Evolutionary conservation across 2,113 vertebrate species (phyloP), one percentile per base, ranked within the genome.

Genomic region (Neogale vison): DNA sequence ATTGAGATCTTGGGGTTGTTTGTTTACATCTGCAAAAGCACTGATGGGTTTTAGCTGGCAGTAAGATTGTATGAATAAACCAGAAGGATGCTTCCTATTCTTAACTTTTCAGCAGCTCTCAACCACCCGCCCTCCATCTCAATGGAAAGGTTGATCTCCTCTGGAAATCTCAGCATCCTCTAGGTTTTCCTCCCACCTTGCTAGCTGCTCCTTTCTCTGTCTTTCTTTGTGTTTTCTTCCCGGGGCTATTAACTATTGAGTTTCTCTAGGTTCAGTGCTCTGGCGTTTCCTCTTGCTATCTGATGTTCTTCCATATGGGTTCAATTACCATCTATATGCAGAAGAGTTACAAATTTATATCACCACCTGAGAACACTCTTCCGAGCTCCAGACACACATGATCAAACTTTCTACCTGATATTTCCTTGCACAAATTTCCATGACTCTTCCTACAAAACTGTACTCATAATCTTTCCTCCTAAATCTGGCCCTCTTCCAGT

Each of bases 21-120:
- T 80, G 8, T 87, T 95, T 83, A 50, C 21, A 79, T 65, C 20
- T 87, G 81, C 87, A 93, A 93, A 97, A 36, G 11, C 21, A 50
- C 34, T 81, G 55, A 79, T 39, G 80, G 3, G 69, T 85, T 74
- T 94, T 81, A 83, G 45, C 50, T 88, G 63, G 39, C 23, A 83
- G 36, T 47, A 42, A 57, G 5, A 82, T 76, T 69, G 24, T 36
- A 29, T 14, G 6, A 36, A 87, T 47, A 61, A 34, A 71, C 42
- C 34, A 61, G 63, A 80, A 94, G 34, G 45, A 69, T 77, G 15
- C 20, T 87, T 88, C 23, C 52, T 87, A 11, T 59, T 74, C n/a
- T 76, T 52, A 63, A 55, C n/a, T 71, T 71, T 7, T 85, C 39
- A 63, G 65, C 31, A 74, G 36, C 20, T 4, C 79, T 80, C 42